Conservation (phyloP, 2,113 vertebrate genomes). For the Clarias gariepinus region DNA sequence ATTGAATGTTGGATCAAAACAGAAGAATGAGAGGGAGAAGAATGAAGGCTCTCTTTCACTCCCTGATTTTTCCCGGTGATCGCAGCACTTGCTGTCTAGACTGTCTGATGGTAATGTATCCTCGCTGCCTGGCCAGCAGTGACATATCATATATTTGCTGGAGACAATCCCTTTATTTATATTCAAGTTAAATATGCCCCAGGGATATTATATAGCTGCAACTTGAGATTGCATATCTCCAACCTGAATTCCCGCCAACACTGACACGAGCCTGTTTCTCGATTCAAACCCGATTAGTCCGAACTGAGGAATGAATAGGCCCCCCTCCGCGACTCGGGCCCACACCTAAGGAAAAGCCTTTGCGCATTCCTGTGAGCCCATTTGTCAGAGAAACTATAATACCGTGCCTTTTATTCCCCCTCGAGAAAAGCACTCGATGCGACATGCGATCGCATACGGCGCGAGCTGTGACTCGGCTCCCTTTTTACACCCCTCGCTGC, state of each 20-base stretch:
- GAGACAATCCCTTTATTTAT: conserved; percentile 79
- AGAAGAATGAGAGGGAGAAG: conserved; percentile 36
- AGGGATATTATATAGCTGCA: conserved; percentile 59
- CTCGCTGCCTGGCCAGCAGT: conserved; percentile 67
- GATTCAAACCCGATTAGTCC: conserved; percentile 75
- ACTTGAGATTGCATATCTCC: conserved; percentile 73
- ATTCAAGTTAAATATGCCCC: conserved; percentile 74
- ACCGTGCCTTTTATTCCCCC: conserved; percentile 47
- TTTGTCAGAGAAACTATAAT: conserved; percentile 47
- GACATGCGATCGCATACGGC: conserved; percentile 55
- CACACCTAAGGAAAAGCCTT: conserved; percentile 47
- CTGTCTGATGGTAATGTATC: conserved; percentile 68
- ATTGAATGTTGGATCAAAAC: conserved; percentile 29
- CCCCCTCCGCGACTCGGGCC: conserved; percentile 53
- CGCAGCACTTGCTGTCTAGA: conserved; percentile 66
- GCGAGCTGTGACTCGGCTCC: conserved; percentile 20
- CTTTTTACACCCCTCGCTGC: conserved; percentile 38
- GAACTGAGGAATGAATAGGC: conserved; percentile 74
- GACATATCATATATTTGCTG: conserved; percentile 74
- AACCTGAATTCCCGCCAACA: conserved; percentile 68
- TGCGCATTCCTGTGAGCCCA: conserved; percentile 45
- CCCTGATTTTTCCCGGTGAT: conserved; percentile 44
- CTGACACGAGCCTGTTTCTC: conserved; percentile 73
- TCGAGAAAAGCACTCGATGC: conserved; percentile 42
- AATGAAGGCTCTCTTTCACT: conserved; percentile 54